These are phyloP conservation scores for Hemitrygon akajei DNA, from an alignment of 2,797 vertebrate species.

Conservation along the genomic window DNA sequence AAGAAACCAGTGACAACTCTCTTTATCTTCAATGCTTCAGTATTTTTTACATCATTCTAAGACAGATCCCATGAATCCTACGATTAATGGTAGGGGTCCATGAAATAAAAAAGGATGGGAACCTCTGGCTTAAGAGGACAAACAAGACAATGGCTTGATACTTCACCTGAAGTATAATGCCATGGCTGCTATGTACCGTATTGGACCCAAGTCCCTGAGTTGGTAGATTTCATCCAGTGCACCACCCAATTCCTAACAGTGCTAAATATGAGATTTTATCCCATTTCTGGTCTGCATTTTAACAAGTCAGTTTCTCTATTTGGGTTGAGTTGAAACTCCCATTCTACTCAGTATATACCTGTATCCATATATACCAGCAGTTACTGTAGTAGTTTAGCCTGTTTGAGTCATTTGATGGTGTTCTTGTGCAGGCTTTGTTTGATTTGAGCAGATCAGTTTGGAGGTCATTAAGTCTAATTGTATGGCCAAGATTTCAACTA, in stretches of 20 bases:
- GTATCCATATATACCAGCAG: background rate
- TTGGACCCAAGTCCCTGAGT: background rate
- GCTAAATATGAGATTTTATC: background rate
- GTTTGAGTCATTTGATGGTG: background rate
- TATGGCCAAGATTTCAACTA: background rate
- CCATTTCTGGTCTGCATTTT: background rate
- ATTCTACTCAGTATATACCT: background rate
- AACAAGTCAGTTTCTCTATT: background rate
- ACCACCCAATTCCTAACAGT: background rate
- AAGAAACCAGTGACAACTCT: no score
- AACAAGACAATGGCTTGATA: no score
- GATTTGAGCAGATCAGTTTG: background rate
- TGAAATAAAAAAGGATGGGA: no score
- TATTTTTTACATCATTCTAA: no score
- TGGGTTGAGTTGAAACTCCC: background rate
- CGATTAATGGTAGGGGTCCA: no score
- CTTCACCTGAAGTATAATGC: no score
- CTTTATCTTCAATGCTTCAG: no score
- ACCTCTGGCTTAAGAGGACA: no score
- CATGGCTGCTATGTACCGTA: no score
- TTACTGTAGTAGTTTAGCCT: no score
- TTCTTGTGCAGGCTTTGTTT: background rate
- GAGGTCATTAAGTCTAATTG: background rate
- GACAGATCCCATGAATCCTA: no score
- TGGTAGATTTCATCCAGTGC: background rate